phyloP scores from a whole-genome alignment of 64 coral and sea anemone species.

The Cladopsammia gracilis region DNA sequence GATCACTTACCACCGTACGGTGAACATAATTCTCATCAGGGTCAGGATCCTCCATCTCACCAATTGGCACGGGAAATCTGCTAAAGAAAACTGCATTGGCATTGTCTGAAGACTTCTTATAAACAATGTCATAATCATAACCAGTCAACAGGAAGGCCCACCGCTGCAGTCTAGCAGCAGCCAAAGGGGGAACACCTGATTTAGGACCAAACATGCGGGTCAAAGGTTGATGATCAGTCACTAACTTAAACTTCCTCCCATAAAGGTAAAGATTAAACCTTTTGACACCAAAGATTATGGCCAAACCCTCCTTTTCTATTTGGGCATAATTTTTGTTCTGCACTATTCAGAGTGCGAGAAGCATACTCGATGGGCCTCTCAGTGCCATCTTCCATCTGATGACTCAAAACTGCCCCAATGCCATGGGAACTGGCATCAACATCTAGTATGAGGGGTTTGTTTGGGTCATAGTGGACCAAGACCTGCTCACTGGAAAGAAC shows the following conservation, averaged over 20 bases:
- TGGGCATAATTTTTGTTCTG: conserved; percentile 22
- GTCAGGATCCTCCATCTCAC: too few species aligned
- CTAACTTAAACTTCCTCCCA: neutral
- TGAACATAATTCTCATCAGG: too few species aligned
- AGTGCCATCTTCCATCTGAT: too few species aligned
- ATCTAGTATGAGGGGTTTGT: too few species aligned
- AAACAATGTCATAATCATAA: conserved; percentile 10
- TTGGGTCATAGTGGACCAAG: too few species aligned
- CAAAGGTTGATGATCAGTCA: conserved; percentile 21
- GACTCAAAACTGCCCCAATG: too few species aligned
- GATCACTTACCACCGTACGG: neutral
- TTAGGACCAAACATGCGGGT: neutral
- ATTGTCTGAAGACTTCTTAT: neutral
- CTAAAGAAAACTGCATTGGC: neutral
- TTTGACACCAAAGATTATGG: conserved; percentile 2
- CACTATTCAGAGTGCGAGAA: too few species aligned
- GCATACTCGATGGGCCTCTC: too few species aligned
- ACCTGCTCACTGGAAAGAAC: too few species aligned
- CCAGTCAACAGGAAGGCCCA: neutral
- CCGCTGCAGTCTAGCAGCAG: neutral
- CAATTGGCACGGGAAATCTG: too few species aligned
- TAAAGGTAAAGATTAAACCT: conserved; percentile 15
- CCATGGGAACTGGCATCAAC: too few species aligned
- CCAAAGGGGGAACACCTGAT: neutral
- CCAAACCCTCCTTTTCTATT: neutral